These are phyloP conservation scores for Sitophilus oryzae DNA, from an alignment of 1,140 invertebrate genomes.

Conservation along the genomic window DNA sequence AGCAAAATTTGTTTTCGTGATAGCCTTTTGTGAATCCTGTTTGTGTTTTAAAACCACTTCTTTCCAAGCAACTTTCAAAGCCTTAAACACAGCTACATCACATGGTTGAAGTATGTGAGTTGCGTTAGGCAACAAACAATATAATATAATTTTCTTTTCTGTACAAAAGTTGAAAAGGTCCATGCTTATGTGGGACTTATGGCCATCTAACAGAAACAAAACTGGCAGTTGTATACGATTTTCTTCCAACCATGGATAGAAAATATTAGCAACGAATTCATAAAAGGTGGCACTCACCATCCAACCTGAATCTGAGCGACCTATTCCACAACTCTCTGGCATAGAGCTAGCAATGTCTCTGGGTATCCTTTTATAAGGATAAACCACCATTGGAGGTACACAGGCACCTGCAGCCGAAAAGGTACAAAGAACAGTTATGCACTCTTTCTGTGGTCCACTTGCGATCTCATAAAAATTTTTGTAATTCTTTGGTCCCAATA, in stretches of 20 bases:
- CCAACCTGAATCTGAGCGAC: slow-evolving; percentile 41
- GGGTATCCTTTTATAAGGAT: slow-evolving; percentile 31
- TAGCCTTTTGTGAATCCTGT: neutral
- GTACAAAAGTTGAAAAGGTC: slow-evolving; percentile 40
- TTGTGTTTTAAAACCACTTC: slow-evolving; percentile 9
- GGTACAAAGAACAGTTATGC: slow-evolving; percentile 40
- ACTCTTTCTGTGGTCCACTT: slow-evolving; percentile 35
- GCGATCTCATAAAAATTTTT: slow-evolving; percentile 33
- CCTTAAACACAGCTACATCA: slow-evolving; percentile 40
- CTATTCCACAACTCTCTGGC: slow-evolving; percentile 39
- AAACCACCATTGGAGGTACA: too few relatives aligned
- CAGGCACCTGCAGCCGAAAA: slow-evolving; percentile 40
- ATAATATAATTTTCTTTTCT: slow-evolving; percentile 38
- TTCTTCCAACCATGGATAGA: slow-evolving; percentile 36
- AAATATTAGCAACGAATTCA: slow-evolving; percentile 42
- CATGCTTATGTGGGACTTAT: slow-evolving; percentile 41
- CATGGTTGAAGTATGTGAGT: slow-evolving; percentile 43
- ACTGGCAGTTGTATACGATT: slow-evolving; percentile 37
- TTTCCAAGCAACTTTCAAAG: slow-evolving; percentile 38
- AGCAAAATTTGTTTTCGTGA: slow-evolving; percentile 31
- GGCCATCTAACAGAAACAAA: slow-evolving; percentile 43
- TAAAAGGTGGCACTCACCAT: slow-evolving; percentile 42
- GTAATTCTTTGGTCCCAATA: slow-evolving; percentile 28
- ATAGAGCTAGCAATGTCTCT: slow-evolving; percentile 31
- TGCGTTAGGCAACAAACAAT: slow-evolving; percentile 40